phyloP scores from a whole-genome alignment of 2,888 invertebrate genomes.

The Eurytoma californica region DNA sequence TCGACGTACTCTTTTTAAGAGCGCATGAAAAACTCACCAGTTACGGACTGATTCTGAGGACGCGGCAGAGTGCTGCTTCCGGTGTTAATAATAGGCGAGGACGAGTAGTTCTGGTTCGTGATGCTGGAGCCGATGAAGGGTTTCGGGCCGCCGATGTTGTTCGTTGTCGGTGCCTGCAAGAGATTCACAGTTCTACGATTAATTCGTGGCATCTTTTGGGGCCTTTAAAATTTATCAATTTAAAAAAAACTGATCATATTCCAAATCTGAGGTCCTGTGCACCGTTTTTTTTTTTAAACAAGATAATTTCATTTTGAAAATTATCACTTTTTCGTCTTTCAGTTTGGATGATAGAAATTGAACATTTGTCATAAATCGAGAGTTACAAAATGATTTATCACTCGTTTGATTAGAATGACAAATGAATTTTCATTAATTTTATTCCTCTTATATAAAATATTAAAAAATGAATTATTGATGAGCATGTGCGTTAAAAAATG shows the following conservation, averaged over 20 bases:
- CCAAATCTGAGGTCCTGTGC: conserved; percentile 18
- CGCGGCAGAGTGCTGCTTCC: conserved; percentile 70
- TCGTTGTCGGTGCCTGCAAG: conserved; percentile 67
- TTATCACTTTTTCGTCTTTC: too few species aligned
- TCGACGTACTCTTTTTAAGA: neutral
- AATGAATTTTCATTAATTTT: too few species aligned
- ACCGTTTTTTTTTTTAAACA: neutral
- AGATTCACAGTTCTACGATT: neutral
- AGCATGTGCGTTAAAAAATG: too few species aligned
- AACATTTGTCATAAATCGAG: too few species aligned
- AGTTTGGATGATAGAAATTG: too few species aligned
- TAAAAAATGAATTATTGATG: too few species aligned
- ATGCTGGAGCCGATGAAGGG: conserved; percentile 70
- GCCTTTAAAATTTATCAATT: neutral
- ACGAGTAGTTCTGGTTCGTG: conserved; percentile 65
- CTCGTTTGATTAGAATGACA: too few species aligned
- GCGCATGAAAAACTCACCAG: conserved; percentile 68
- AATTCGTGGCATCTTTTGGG: neutral
- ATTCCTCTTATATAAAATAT: too few species aligned
- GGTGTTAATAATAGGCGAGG: conserved; percentile 65
- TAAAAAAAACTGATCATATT: too few species aligned
- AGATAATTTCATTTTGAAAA: too few species aligned
- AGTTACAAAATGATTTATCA: too few species aligned
- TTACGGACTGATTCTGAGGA: conserved; percentile 71
- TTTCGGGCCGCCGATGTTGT: conserved; percentile 70